Conservation (phyloP, 2,888 invertebrate genomes). For the Spatulosminthurus flaviceps region DNA sequence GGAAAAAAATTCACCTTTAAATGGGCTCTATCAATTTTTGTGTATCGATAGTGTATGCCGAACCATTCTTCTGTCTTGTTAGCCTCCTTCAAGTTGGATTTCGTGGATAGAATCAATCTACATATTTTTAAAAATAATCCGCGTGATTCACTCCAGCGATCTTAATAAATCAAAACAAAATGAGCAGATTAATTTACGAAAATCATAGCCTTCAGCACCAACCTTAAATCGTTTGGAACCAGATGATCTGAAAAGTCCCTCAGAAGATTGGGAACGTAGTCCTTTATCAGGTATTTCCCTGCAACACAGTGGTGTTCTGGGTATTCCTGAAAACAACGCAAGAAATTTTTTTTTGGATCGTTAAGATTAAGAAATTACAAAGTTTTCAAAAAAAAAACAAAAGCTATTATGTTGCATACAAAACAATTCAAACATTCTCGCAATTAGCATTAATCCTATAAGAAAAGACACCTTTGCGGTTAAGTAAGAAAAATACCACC, state of each 20-base stretch:
- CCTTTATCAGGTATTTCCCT: conserved; percentile 31
- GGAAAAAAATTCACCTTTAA: conserved; percentile 75
- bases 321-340: conserved; percentile 43
- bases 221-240: conserved; percentile 80
- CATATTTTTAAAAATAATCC: too few species aligned
- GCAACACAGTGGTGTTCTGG: conserved; percentile 24
- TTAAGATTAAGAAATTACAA: too few species aligned
- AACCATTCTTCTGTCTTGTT: conserved; percentile 86
- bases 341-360: too few species aligned
- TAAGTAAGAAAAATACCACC: too few species aligned
- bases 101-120: conserved; percentile 79
- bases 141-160: too few species aligned
- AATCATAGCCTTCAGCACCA: conserved; percentile 48
- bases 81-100: conserved; percentile 77
- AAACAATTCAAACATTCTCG: too few species aligned
- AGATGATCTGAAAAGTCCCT: conserved; percentile 66
- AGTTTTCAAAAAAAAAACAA: too few species aligned
- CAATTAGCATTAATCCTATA: too few species aligned
- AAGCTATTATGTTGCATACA: too few species aligned
- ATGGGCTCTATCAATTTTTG: conserved; percentile 73
- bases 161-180: background rate
- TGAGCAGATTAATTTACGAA: background rate
- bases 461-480: too few species aligned
- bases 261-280: conserved; percentile 29
- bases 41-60: conserved; percentile 79